Base-by-base conservation (phyloP, 2,113 vertebrate genomes). In the Kryptolebias marmoratus region DNA sequence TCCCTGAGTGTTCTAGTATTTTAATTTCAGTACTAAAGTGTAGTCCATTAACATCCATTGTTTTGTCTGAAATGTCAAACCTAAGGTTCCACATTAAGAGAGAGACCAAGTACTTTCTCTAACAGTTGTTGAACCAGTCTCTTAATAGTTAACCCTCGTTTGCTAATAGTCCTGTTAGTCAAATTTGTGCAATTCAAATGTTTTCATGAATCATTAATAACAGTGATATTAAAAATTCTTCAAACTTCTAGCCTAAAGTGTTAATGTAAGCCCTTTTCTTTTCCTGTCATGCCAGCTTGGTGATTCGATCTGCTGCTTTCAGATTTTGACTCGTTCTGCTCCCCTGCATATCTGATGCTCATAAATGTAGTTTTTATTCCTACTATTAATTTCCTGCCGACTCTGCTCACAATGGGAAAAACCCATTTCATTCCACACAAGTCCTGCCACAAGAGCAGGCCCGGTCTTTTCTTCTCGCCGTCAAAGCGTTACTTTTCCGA, bases 61-160 rank as follows among this genome's bases (percentile, higher is more conserved):
- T 49, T 47, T 64, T 22, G 22, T 22, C 22, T 22, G 22, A 22
- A 22, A 22, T 22, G 22, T 22, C 22, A 22, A 22, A 22, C 22
- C 22, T 22, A 22, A 22, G 22, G 22, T 44, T 36, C 32, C 32
- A 36, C 32, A 49, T 49, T 16, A 49, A 50, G 18, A 8, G 8
- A 59, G 55, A 52, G 30, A 50, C n/a, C 1, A 16, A 56, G 59
- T 56, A 69, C 75, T 82, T 82, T 47, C 75, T 49, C 53, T 68
- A 72, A 61, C 70, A 73, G 66, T 72, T 83, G 60, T 67, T 85
- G 49, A 72, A 68, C 71, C 69, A 65, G 11, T 75, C 69, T 59
- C 31, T 49, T 77, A 75, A 84, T 87, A 73, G 75, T 64, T 59
- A 67, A 53, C 42, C 78, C 68, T 57, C 42, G 50, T 69, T 70